These are phyloP conservation scores for Scotopteryx bipunctaria DNA, from an alignment of 2,888 invertebrate species.

Conservation along the genomic window DNA sequence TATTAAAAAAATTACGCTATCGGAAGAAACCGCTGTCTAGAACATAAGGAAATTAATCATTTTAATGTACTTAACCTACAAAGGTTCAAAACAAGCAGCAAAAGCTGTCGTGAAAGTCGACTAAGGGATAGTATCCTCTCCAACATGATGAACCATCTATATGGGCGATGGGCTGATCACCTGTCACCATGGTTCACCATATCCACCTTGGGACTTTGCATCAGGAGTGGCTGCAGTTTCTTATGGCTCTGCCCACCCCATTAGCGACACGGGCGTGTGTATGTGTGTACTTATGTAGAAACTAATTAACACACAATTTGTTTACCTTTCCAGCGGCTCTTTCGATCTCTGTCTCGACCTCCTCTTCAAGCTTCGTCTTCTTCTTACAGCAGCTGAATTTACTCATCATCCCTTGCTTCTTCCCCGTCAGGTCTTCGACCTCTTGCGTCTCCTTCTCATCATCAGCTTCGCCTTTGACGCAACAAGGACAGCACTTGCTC, in stretches of 20 bases:
- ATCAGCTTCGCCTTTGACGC: slow-evolving; percentile 61
- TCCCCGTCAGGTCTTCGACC: slow-evolving; percentile 35
- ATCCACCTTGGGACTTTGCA: too few relatives aligned
- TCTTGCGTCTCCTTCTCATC: slow-evolving; percentile 42
- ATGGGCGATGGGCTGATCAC: too few relatives aligned
- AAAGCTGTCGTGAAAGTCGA: too few relatives aligned
- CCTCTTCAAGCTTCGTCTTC: slow-evolving; percentile 67
- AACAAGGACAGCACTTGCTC: slow-evolving; percentile 77
- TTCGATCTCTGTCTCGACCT: slow-evolving; percentile 59
- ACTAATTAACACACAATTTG: too few relatives aligned
- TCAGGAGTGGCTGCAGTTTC: too few relatives aligned
- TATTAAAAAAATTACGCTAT: neutral
- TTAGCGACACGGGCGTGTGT: too few relatives aligned
- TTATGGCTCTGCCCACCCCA: too few relatives aligned
- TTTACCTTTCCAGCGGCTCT: slow-evolving; percentile 71
- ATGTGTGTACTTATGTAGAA: too few relatives aligned
- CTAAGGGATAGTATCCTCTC: too few relatives aligned
- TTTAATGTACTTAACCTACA: neutral
- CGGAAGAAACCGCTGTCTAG: neutral
- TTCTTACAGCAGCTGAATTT: slow-evolving; percentile 69
- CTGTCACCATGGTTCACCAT: too few relatives aligned
- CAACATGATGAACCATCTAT: too few relatives aligned
- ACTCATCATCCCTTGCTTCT: slow-evolving; percentile 58
- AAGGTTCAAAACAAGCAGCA: too few relatives aligned
- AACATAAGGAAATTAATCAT: neutral